Evolutionary conservation across 1,140 invertebrate genomes (phyloP).

Genomic region (Saccostrea cuccullata): DNA sequence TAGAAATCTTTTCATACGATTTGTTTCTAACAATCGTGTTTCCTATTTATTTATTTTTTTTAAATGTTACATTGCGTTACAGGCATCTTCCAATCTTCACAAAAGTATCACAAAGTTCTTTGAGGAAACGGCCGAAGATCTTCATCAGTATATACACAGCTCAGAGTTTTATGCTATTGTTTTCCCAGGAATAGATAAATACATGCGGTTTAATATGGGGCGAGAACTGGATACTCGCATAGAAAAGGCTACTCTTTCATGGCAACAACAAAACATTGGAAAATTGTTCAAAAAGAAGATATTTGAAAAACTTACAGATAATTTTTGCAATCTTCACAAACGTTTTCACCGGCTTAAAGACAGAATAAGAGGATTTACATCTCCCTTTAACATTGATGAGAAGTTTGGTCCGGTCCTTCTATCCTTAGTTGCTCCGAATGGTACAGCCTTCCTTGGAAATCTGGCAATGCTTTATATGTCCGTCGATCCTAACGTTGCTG

Average conservation of each 20-base stretch:
- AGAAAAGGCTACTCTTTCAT: not conserved
- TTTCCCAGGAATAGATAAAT: not conserved
- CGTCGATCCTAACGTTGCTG: not conserved
- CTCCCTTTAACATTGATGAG: not conserved
- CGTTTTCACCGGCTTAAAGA: not conserved
- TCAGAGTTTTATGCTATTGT: not conserved
- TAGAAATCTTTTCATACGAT: too few species aligned
- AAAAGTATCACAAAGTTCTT: not conserved
- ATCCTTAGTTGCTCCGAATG: not conserved
- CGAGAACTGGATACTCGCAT: not conserved
- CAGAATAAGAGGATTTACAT: not conserved
- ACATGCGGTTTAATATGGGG: not conserved
- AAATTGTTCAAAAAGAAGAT: not conserved
- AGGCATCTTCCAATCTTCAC: not conserved
- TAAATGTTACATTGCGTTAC: too few species aligned
- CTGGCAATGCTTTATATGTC: not conserved
- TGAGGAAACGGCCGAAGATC: not conserved
- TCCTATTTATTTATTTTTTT: not conserved
- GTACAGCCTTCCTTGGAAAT: not conserved
- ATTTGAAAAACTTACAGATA: not conserved
- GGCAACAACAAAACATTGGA: not conserved
- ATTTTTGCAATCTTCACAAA: not conserved
- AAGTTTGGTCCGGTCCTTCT: not conserved
- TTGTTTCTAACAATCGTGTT: too few species aligned
- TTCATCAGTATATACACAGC: not conserved